Base-by-base conservation (phyloP, 2,888 invertebrate genomes). In the Smittia sp. region DNA sequence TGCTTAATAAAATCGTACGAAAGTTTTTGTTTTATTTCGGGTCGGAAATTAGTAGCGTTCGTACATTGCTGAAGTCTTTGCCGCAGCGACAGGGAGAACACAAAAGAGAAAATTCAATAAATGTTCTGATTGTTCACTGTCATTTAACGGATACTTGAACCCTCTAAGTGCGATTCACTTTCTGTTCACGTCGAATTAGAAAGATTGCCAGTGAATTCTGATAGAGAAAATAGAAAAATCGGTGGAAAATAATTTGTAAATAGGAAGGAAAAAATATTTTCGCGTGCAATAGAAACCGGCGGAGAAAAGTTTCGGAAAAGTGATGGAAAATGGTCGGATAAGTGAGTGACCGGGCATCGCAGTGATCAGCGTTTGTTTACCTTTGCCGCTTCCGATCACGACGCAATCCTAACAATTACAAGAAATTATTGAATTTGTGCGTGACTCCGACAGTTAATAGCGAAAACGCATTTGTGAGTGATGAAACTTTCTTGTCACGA, bases 391-490 rank as follows among this genome's bases (percentile, higher is more conserved):
- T 69, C 69, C 69, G 69, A 69, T 69, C 52, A 41, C 27, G n/a
- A 46, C 46, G 11, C n/a, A 58, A 58, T 58, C 18, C 58, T 58
- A 67, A 39, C 69, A 69, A 41, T 67, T 67, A 46, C 41, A 67
- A 67, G 24, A 67, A 67, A 69, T 69, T 69, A 69, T 69, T 69
- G 69, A 69, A 69, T 69, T 69, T 69, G 69, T 69, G 69, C 69
- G 69, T 69, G 69, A 69, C 69, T 69, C 41, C 18, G 32, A 13
- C 27, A 69, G 69, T 69, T 69, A 69, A 69, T 69, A 69, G 69
- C 69, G 46, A 69, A 69, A 67, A 67, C 67, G 67, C 67, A 67
- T 41, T 67, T 67, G 67, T 41, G 41, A 67, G 67, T 67, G 67
- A 67, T 67, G 67, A 67, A 67, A 67, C 69, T 69, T 69, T 69